Evolutionary conservation across 2,113 vertebrate species (phyloP).

Genomic region (Solenodon paradoxus): DNA sequence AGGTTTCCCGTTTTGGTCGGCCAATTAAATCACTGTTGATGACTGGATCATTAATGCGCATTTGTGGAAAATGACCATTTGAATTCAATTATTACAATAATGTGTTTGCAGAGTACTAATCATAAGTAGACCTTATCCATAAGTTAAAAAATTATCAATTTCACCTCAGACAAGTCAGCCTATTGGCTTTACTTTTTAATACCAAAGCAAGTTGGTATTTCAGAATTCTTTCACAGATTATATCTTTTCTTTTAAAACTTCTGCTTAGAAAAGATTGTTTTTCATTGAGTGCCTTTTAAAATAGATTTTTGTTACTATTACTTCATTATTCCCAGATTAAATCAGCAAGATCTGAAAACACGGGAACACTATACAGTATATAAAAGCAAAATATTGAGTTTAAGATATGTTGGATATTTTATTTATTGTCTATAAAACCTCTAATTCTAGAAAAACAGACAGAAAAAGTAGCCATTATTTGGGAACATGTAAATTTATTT

Average conservation of each 20-base stretch:
- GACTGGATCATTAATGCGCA: constrained; percentile 76
- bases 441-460: neutral
- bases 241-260: constrained; percentile 39
- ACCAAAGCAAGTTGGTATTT: constrained; percentile 15
- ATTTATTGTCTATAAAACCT: constrained; percentile 11
- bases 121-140: neutral
- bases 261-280: constrained; percentile 13
- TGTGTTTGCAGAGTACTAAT: constrained; percentile 39
- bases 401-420: neutral
- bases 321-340: constrained; percentile 33
- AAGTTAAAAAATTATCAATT: constrained; percentile 49
- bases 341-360: constrained; percentile 23
- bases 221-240: constrained; percentile 30
- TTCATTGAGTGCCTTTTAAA: constrained; percentile 37
- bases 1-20: constrained; percentile 68
- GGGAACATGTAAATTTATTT: constrained; percentile 22
- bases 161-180: constrained; percentile 15
- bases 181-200: constrained; percentile 49
- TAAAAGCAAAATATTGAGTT: constrained; percentile 39
- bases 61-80: constrained; percentile 71
- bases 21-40: constrained; percentile 78
- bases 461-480: constrained; percentile 17
- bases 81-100: constrained; percentile 68
- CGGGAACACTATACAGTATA: neutral
- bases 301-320: constrained; percentile 33